phyloP scores from a whole-genome alignment of 2,113 vertebrate species.

The Dasypus novemcinctus region DNA sequence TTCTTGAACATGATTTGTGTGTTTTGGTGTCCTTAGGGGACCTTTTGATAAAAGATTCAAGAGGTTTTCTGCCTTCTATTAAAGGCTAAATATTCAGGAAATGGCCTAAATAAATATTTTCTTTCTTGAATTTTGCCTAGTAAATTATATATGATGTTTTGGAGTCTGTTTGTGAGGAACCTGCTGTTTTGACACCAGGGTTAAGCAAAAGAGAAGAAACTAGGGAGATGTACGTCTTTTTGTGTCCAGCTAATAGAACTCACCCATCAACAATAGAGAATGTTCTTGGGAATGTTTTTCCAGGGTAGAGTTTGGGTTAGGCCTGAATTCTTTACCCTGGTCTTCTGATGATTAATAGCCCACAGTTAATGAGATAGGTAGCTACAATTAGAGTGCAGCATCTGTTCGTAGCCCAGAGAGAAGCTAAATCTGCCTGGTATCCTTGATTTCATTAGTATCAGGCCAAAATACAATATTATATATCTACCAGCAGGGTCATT shows the following conservation, averaged over 20 bases:
- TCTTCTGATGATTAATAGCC: not conserved
- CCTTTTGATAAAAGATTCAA: not conserved
- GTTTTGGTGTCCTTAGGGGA: not conserved
- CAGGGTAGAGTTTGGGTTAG: not conserved
- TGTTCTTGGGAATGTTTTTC: not conserved
- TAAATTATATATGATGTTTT: not conserved
- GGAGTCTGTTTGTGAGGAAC: not conserved
- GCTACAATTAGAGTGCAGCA: not conserved
- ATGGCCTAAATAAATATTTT: slow-evolving; percentile 14
- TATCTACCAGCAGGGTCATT: not conserved
- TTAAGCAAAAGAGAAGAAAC: not conserved
- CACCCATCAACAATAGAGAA: not conserved
- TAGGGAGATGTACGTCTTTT: not conserved
- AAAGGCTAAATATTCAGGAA: not conserved
- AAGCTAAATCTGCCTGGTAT: not conserved
- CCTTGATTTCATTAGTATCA: not conserved
- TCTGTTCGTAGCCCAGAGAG: not conserved
- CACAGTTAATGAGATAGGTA: not conserved
- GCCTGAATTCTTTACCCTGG: not conserved
- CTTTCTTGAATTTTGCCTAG: slow-evolving; percentile 18
- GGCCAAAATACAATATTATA: not conserved
- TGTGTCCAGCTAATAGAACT: not conserved
- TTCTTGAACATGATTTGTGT: not conserved
- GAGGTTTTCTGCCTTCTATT: slow-evolving; percentile 9
- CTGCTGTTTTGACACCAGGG: not conserved